Evolutionary conservation across 64 coral and sea anemone species (phyloP), one percentile per base, ranked within the genome.

Genomic region (Cladopsammia gracilis): DNA sequence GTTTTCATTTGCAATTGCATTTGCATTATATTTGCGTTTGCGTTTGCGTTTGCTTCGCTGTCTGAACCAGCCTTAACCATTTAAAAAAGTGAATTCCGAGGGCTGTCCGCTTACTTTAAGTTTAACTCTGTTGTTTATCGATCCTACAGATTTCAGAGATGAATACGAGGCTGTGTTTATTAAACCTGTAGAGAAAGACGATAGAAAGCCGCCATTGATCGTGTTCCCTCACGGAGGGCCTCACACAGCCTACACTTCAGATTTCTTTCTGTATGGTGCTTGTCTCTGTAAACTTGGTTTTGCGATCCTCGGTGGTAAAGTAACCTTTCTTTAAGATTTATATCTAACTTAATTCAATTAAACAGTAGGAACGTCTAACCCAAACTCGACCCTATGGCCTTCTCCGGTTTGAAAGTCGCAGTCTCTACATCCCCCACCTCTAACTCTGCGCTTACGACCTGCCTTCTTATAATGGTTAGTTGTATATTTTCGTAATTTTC

Each of bases 201-300:
- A 82, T 4, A 34, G 24, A 10, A 94, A 88, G 46, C 61, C 54
- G 16, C 78, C 84, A 56, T 47, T 98, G 10, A 73, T 98, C 9
- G 93, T 98, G 13, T 88, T 83, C 64, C 89, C 96, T 2, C 96
- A 98, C 22, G 96, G 96, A 3, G 96, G 96, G 3, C 96, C 96
- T 43, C 96, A 98, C 49, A 44, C 66, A 2, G 18, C 26, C 13
- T 93, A 67, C 16, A 19, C 58, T 1, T 69, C 71, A 48, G 77
- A 89, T 59, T 96, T 92, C 68, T 69, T 48, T 48, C 6, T 96
- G 4, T 58, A 58, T 25, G 42, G 9, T 14, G 57, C 73, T 23
- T 85, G 65, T 13, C 6, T 96, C 7, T 96, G 95, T 49, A 61
- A 92, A 83, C 77, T 96, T 47, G 95, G 95, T 5, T 96, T 93